phyloP scores from a whole-genome alignment of 2,797 vertebrate genomes.

The Salmo trutta region DNA sequence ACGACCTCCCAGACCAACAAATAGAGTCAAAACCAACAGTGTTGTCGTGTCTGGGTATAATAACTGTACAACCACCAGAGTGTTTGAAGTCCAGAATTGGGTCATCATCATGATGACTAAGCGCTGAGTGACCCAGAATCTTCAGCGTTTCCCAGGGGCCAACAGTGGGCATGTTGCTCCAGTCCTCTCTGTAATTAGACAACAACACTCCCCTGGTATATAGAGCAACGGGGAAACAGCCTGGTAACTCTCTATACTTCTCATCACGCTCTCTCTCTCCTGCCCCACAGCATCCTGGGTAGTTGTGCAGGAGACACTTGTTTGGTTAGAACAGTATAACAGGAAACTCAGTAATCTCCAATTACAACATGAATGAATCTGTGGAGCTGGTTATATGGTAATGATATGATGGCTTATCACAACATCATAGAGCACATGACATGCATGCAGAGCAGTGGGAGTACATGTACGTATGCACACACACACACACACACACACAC shows the following conservation, averaged over 20 bases:
- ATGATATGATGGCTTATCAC: conserved; percentile 60
- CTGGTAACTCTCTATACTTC: neutral
- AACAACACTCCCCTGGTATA: neutral
- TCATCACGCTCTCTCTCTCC: conserved; percentile 7
- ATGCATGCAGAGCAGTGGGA: neutral
- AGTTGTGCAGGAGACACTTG: neutral
- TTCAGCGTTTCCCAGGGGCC: neutral
- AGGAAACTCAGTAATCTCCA: conserved; percentile 19
- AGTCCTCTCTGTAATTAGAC: neutral
- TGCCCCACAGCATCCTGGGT: neutral
- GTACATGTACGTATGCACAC: too few relatives aligned
- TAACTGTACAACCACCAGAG: neutral
- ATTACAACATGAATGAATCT: conserved; percentile 67
- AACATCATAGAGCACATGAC: conserved; percentile 1
- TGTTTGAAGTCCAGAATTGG: neutral
- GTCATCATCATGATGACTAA: neutral
- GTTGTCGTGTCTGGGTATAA: too few relatives aligned
- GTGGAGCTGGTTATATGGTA: conserved; percentile 53
- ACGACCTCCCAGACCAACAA: neutral
- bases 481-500: neutral
- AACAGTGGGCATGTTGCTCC: neutral
- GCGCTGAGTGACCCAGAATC: neutral
- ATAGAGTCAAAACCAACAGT: too few relatives aligned
- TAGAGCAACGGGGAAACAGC: neutral
- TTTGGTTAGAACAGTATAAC: neutral